These are phyloP conservation scores for Bimastos eiseni DNA, from an alignment of 2,888 invertebrate genomes.

Conservation along the genomic window DNA sequence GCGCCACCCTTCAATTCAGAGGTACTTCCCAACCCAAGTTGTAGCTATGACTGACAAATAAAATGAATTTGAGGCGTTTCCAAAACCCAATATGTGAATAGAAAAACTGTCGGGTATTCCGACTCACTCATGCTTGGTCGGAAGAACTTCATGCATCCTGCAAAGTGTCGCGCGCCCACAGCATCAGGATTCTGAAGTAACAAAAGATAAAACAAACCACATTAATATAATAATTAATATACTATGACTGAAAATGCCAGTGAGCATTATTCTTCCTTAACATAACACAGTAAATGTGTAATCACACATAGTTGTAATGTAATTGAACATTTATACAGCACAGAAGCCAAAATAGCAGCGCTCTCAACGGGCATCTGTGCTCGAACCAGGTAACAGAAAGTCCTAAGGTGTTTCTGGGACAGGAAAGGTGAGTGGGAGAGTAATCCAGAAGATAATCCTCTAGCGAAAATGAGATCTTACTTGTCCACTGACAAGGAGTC, in stretches of 20 bases:
- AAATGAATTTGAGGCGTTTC: too few species aligned
- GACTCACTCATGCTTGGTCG: conserved; percentile 73
- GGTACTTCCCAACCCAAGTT: too few species aligned
- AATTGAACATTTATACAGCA: too few species aligned
- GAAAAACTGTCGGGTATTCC: background rate
- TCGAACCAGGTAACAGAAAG: too few species aligned
- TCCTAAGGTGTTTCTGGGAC: too few species aligned
- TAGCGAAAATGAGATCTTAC: conserved; percentile 46
- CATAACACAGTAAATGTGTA: background rate
- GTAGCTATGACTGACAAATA: too few species aligned
- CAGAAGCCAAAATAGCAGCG: too few species aligned
- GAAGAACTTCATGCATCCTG: conserved; percentile 78
- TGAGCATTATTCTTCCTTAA: too few species aligned
- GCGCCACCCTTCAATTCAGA: too few species aligned
- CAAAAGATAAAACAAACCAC: background rate
- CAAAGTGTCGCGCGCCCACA: conserved; percentile 75
- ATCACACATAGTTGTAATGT: background rate
- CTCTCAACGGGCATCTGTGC: too few species aligned
- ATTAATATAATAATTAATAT: background rate
- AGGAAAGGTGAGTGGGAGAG: too few species aligned
- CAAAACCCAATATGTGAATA: background rate
- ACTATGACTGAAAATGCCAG: too few species aligned
- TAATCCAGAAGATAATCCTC: background rate
- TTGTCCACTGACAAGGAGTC: conserved; percentile 77
- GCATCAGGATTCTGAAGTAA: conserved; percentile 62